Evolutionary conservation across 2,113 vertebrate species (phyloP).

Genomic region (Electrona antarctica): DNA sequence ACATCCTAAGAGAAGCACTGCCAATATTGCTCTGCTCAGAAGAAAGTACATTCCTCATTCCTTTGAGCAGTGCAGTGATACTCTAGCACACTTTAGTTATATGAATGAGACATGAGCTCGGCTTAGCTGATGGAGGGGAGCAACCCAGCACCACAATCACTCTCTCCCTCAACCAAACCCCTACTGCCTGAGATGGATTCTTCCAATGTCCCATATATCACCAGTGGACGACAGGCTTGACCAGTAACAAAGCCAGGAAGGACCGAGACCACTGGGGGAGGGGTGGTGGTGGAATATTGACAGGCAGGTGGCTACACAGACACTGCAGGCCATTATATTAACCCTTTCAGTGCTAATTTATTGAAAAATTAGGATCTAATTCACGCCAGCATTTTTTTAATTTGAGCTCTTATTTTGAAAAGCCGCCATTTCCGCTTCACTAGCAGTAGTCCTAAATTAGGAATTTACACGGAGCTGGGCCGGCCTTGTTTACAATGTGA

Average conservation of each 20-base stretch:
- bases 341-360: too few species aligned
- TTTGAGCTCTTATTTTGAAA: too few species aligned
- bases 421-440: too few species aligned
- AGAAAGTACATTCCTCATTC: neutral
- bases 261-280: neutral
- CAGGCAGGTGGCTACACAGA: neutral
- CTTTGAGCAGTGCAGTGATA: slow-evolving; percentile 19
- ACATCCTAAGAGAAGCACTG: too few species aligned
- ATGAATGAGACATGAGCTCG: neutral
- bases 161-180: neutral
- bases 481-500: too few species aligned
- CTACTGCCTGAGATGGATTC: slow-evolving; percentile 8
- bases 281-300: neutral
- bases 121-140: slow-evolving; percentile 33
- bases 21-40: too few species aligned
- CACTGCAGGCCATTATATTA: neutral
- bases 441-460: too few species aligned
- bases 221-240: slow-evolving; percentile 4
- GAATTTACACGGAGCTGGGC: too few species aligned
- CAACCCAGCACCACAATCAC: slow-evolving; percentile 23
- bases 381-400: too few species aligned
- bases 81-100: neutral
- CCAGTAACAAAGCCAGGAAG: neutral
- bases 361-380: too few species aligned
- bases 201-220: slow-evolving; percentile 14